A percentile compares a stretch with the other conserved stretches of the same genome.
Evolutionary conservation across 2,888 invertebrate species (phyloP).

Genomic region (Coenonympha arcania): DNA sequence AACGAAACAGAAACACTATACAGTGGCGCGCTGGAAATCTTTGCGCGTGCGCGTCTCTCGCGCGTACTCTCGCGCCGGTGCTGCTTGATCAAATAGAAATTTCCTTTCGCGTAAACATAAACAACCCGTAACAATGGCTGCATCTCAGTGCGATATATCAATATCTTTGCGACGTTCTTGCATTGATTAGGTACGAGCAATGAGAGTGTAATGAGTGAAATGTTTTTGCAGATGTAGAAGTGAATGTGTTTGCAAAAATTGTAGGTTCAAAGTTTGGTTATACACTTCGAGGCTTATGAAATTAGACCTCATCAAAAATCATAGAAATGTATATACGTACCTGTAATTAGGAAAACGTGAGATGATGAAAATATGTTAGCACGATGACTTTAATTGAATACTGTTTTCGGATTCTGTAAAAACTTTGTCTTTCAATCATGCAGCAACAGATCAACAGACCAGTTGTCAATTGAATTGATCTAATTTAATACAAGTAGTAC

Average conservation of each 20-base stretch:
- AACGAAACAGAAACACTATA: constrained; percentile 59
- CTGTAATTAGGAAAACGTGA: no score
- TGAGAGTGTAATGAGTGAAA: background rate
- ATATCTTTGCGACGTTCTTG: background rate
- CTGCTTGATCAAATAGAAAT: constrained; percentile 4
- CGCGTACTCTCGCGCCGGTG: constrained; percentile 31
- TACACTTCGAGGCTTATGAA: no score
- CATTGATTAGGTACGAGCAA: background rate
- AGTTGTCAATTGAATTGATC: no score
- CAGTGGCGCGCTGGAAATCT: constrained; percentile 63
- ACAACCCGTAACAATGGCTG: constrained; percentile 6
- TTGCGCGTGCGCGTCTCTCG: constrained; percentile 61
- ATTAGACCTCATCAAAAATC: no score
- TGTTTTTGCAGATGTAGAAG: background rate
- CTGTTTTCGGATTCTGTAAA: no score
- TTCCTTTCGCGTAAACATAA: background rate
- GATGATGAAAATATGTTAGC: no score
- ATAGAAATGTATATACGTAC: no score
- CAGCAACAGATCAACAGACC: no score
- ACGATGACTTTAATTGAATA: no score
- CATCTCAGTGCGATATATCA: background rate
- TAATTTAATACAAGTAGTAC: no score
- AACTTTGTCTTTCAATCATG: no score
- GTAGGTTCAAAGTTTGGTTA: background rate
- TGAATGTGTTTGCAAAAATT: background rate